Evolutionary conservation across 2,797 vertebrate genomes (phyloP).

Genomic region (Tarsius wallacei): DNA sequence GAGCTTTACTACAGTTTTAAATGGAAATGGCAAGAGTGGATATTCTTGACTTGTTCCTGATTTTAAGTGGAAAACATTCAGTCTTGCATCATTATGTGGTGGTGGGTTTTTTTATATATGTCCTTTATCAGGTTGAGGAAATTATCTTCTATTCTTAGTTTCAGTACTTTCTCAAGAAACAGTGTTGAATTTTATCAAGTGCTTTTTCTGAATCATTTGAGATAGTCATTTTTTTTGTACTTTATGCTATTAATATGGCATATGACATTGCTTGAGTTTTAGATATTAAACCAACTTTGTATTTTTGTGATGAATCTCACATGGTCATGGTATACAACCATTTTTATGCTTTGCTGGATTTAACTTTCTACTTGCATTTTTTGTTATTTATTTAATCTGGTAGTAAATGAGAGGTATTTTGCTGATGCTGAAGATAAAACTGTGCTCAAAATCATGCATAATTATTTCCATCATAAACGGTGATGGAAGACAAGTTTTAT

Average conservation of each 20-base stretch:
- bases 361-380: neutral
- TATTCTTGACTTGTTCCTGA: neutral
- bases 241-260: neutral
- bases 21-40: neutral
- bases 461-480: neutral
- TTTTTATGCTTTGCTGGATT: neutral
- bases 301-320: neutral
- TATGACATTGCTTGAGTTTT: neutral
- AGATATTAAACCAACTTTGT: neutral
- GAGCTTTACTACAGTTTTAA: neutral
- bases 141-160: neutral
- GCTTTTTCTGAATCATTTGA: neutral
- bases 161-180: neutral
- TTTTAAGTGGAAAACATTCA: neutral
- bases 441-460: neutral
- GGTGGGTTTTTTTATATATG: neutral
- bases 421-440: neutral
- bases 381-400: neutral
- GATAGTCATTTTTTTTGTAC: neutral
- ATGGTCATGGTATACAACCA: neutral
- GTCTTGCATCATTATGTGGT: neutral
- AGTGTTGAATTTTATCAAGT: neutral
- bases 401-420: neutral
- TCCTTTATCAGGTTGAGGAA: neutral
- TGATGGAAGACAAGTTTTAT: neutral